Evolutionary conservation across 2,113 vertebrate genomes (phyloP).

Genomic region (Dendropsophus ebraccatus): DNA sequence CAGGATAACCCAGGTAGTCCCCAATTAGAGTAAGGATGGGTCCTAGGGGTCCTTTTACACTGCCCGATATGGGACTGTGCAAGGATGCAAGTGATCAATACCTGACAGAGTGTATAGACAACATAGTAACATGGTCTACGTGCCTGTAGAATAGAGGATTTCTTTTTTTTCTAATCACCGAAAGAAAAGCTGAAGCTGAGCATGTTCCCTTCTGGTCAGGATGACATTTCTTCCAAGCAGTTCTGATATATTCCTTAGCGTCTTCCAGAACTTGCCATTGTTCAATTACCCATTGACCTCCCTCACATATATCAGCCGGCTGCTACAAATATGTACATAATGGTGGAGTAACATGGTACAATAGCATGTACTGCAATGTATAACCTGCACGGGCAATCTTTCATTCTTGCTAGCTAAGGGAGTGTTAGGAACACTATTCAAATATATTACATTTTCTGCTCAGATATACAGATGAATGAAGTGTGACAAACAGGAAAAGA

Average conservation of each 20-base stretch:
- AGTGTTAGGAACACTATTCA: conserved; percentile 1
- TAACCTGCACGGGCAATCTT: background rate
- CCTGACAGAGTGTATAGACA: too few relatives aligned
- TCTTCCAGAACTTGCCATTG: background rate
- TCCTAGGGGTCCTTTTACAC: background rate
- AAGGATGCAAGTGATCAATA: too few relatives aligned
- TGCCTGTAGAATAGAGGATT: too few relatives aligned
- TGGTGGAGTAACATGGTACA: background rate
- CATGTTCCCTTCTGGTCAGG: too few relatives aligned
- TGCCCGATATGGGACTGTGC: too few relatives aligned
- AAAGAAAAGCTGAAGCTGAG: too few relatives aligned
- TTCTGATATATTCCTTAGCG: too few relatives aligned
- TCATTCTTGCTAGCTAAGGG: conserved; percentile 27
- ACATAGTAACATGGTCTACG: too few relatives aligned
- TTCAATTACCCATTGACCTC: background rate
- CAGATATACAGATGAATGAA: background rate
- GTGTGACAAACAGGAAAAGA: background rate
- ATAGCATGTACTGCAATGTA: background rate
- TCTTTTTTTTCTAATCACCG: too few relatives aligned
- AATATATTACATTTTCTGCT: conserved; percentile 2
- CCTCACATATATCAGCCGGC: background rate
- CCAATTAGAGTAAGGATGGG: background rate
- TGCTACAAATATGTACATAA: background rate
- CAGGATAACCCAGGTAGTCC: too few relatives aligned
- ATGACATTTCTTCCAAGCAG: too few relatives aligned